phyloP scores from a whole-genome alignment of 2,888 invertebrate genomes.

The Machimus rusticus region DNA sequence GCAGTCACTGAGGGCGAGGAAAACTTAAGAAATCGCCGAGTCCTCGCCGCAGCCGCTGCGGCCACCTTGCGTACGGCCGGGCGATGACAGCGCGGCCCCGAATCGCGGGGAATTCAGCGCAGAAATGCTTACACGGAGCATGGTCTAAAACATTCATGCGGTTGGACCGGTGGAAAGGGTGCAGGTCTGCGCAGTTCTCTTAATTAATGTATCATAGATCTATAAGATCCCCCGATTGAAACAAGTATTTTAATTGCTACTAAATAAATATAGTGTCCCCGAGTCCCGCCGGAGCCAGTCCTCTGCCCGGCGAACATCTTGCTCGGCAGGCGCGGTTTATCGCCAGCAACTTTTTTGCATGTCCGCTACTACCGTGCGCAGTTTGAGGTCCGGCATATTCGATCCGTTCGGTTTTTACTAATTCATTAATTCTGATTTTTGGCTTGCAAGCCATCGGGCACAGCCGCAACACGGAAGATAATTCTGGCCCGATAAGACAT shows the following conservation, averaged over 20 bases:
- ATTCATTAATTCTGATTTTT: slow-evolving; percentile 41
- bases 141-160: slow-evolving; percentile 36
- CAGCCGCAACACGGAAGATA: slow-evolving; percentile 29
- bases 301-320: slow-evolving; percentile 17
- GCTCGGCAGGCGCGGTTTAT: slow-evolving; percentile 14
- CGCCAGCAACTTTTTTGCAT: slow-evolving; percentile 3
- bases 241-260: slow-evolving; percentile 44
- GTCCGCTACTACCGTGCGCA: slow-evolving; percentile 24
- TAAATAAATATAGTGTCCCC: slow-evolving; percentile 41
- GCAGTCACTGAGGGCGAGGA: slow-evolving; percentile 41
- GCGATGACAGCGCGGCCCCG: slow-evolving; percentile 7
- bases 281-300: slow-evolving; percentile 19
- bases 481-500: slow-evolving; percentile 28
- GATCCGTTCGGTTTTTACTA: slow-evolving; percentile 30
- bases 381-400: slow-evolving; percentile 22
- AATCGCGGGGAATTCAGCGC: slow-evolving; percentile 9
- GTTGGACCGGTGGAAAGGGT: not conserved
- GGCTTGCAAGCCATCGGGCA: slow-evolving; percentile 28
- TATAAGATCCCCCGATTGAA: slow-evolving; percentile 44
- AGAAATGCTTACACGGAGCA: slow-evolving; percentile 15
- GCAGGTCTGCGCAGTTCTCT: slow-evolving; percentile 43
- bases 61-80: not conserved
- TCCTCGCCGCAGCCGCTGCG: not conserved
- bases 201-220: slow-evolving; percentile 49
- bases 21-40: slow-evolving; percentile 3